A percentile compares a stretch with the other conserved stretches of the same genome.
These are phyloP conservation scores for Cotesia congregata DNA, from an alignment of 2,888 invertebrate genomes.

Conservation along the genomic window DNA sequence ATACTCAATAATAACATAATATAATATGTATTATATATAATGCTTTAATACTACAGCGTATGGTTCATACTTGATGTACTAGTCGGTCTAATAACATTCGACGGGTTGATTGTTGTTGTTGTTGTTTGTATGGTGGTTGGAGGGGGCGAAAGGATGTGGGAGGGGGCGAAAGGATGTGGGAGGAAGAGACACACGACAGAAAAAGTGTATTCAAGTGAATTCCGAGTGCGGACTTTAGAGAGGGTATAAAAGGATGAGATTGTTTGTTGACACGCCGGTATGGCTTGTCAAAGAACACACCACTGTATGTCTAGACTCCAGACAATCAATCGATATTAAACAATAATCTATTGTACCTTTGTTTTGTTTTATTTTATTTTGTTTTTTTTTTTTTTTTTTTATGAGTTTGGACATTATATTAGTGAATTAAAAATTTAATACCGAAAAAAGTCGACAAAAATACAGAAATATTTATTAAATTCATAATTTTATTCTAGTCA, in stretches of 20 bases:
- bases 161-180: neutral
- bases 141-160: neutral
- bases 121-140: neutral
- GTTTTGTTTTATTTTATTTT: neutral
- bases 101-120: neutral
- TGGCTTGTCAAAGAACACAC: slow-evolving; percentile 13
- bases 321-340: slow-evolving; percentile 32
- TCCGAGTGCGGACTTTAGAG: neutral
- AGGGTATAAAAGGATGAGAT: slow-evolving; percentile 4
- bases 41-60: too few relatives aligned
- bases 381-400: neutral
- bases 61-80: neutral
- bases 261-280: slow-evolving; percentile 13
- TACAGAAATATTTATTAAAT: too few relatives aligned
- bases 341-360: neutral
- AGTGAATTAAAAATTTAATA: too few relatives aligned
- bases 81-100: slow-evolving; percentile 2
- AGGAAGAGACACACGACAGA: neutral
- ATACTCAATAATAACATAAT: neutral
- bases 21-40: too few relatives aligned
- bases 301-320: neutral
- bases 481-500: too few relatives aligned
- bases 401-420: neutral
- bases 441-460: too few relatives aligned
- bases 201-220: slow-evolving; percentile 1